Evolutionary conservation across 2,888 invertebrate species (phyloP).

Genomic region (Papilio elwesi): DNA sequence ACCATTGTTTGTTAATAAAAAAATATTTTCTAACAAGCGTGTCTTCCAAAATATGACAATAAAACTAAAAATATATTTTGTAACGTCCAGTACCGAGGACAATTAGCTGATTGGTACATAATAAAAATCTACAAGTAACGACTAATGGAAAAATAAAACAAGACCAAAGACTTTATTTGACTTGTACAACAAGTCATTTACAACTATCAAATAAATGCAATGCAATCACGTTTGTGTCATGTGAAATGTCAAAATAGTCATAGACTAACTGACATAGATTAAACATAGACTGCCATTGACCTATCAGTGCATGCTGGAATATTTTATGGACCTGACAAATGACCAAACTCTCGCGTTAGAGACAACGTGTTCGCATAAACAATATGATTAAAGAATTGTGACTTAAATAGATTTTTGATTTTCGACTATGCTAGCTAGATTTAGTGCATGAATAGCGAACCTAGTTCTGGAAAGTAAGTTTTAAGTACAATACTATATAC

Average conservation of each 20-base stretch:
- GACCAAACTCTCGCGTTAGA: no score
- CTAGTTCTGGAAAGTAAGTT: neutral
- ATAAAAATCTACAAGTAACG: neutral
- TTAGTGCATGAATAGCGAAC: constrained; percentile 1
- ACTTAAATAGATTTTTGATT: neutral
- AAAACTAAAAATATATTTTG: constrained; percentile 8
- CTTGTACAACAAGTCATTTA: no score
- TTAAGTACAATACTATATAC: constrained; percentile 3
- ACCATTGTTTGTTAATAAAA: constrained; percentile 11
- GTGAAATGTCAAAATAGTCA: neutral
- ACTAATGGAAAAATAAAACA: neutral
- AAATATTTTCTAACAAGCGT: constrained; percentile 4
- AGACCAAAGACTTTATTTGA: neutral
- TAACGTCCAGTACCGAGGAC: neutral
- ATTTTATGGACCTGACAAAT: no score
- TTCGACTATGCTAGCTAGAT: neutral
- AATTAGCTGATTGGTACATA: neutral
- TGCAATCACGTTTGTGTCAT: neutral
- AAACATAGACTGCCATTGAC: constrained; percentile 3
- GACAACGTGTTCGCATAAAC: no score
- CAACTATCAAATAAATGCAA: no score
- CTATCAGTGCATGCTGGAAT: neutral
- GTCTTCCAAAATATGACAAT: constrained; percentile 37
- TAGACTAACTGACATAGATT: neutral
- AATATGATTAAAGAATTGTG: neutral